phyloP scores from a whole-genome alignment of 2,113 vertebrate genomes.

The Serinus canaria region DNA sequence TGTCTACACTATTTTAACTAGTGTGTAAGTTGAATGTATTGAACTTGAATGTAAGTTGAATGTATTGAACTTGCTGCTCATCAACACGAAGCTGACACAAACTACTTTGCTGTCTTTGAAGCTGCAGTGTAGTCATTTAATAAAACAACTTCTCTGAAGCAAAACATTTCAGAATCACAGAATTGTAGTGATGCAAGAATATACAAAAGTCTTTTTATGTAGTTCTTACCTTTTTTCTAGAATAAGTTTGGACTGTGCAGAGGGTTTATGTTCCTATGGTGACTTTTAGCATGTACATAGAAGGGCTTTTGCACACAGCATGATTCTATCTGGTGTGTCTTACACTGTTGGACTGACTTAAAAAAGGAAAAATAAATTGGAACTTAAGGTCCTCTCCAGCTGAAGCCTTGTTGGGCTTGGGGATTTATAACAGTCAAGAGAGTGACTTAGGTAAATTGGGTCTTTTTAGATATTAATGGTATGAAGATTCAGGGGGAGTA shows the following conservation, averaged over 20 bases:
- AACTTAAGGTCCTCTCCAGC: background rate
- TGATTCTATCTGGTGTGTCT: background rate
- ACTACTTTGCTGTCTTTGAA: background rate
- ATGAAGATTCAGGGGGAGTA: background rate
- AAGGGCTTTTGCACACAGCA: background rate
- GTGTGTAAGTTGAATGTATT: background rate
- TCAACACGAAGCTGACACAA: background rate
- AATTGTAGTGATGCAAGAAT: background rate
- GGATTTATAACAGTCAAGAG: background rate
- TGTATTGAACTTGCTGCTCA: background rate
- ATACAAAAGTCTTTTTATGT: background rate
- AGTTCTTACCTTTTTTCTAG: background rate
- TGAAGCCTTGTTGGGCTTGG: background rate
- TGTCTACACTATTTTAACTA: background rate
- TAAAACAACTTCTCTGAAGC: background rate
- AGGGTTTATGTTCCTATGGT: rapidly evolving
- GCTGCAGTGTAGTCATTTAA: background rate
- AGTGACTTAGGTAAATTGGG: background rate
- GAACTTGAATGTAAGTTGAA: background rate
- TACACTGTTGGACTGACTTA: background rate
- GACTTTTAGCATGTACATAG: background rate
- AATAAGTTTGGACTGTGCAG: background rate
- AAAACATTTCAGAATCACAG: background rate
- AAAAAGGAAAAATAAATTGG: rapidly evolving
- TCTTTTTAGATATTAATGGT: background rate